Evolutionary conservation across 2,797 vertebrate genomes (phyloP), one percentile per base, ranked within the genome.

Genomic region (Sebastes trivittatus): DNA sequence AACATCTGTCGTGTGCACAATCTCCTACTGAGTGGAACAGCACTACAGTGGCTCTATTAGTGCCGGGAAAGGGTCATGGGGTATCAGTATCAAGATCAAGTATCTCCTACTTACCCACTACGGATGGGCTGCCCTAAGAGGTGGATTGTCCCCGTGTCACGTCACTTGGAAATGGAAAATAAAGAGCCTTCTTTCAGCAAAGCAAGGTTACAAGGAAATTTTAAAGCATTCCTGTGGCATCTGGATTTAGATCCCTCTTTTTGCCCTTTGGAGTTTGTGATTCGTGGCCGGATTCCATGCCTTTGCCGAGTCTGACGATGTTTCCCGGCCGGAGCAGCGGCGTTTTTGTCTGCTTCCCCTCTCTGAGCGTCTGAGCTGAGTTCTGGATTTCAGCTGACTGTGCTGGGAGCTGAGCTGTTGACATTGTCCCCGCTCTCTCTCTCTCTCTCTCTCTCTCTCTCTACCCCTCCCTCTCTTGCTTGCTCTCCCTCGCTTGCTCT

Each of bases 371-470:
- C 87, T 83, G 88, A 83, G 73, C 77, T 1, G 42, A 80, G 91
- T 89, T 77, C 81, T 88, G 90, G 83, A 87, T 94, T 95, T 95
- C 92, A 95, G 94, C 94, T 94, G 94, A 95, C 93, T 93, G 90
- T 65, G 88, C 90, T 93, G 80, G 62, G 91, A 94, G 87, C 88
- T 52, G 88, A 91, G 93, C 90, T 95, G 94, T 94, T 94, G 93
- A 94, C 93, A 94, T 91, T 93, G 89, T 88, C 87, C 90, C 78
- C 62, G 1, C 61, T 38, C 87, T 30, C 87, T 34, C 87, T 63
- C 84, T 61, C 77, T 23, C 34, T 34, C 87, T 22, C 32, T 55
- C 87, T 38, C 84, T n/a, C 83, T 38, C 81, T n/a, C 77, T 58
- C 55, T 34, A 69, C 18, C 66, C 1, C 71, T 25, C 80, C 16